Percentiles rank a stretch among this genome's conserved stretches.
Conservation (phyloP, 2,888 invertebrate genomes). For the Nezara viridula region DNA sequence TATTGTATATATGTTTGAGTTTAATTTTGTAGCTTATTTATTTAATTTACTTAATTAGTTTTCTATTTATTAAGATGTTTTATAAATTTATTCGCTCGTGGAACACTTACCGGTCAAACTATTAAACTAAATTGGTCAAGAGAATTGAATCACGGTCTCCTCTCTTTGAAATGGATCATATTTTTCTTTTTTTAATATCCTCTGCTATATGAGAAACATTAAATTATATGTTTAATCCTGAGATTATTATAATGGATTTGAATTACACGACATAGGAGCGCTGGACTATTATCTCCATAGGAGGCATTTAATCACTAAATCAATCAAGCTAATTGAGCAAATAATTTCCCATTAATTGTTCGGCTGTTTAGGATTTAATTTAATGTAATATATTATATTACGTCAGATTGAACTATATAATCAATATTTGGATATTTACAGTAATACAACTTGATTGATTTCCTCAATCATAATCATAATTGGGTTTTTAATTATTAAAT, state of each 20-base stretch:
- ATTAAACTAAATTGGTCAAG: no score
- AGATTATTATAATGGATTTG: not conserved
- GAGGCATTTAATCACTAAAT: not conserved
- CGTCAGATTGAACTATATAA: not conserved
- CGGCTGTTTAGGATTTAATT: not conserved
- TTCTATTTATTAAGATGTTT: no score
- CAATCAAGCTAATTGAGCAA: slow-evolving; percentile 34
- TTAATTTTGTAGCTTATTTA: no score
- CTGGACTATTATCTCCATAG: not conserved
- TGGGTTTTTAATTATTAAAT: no score
- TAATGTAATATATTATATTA: not conserved
- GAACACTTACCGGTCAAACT: no score
- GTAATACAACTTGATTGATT: not conserved
- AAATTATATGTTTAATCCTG: not conserved
- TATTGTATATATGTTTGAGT: no score
- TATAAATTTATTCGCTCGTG: no score
- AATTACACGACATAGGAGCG: not conserved
- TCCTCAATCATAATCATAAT: not conserved
- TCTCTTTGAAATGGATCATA: not conserved
- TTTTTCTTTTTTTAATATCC: not conserved
- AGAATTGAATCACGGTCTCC: no score
- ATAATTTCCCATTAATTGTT: not conserved
- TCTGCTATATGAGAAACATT: not conserved
- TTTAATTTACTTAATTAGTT: no score
- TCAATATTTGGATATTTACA: not conserved